A percentile compares a stretch with the other conserved stretches of the same genome.
phyloP scores from a whole-genome alignment of 2,113 vertebrate species.

The Buteo buteo region DNA sequence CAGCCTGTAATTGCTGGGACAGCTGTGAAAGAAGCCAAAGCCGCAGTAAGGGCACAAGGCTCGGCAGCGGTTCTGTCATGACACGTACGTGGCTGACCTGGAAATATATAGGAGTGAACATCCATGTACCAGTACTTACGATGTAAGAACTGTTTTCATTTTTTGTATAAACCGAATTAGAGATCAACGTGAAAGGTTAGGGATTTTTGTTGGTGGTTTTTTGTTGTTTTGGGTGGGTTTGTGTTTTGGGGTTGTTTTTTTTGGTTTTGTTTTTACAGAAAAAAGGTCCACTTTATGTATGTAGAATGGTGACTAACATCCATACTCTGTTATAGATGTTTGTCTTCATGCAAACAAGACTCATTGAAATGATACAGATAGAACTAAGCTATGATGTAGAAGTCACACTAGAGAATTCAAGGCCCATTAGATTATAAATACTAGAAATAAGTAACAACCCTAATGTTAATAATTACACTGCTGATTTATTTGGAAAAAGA shows the following conservation, averaged over 20 bases:
- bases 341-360: background rate
- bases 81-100: background rate
- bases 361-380: background rate
- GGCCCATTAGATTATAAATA: background rate
- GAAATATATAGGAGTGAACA: background rate
- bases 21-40: background rate
- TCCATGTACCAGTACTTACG: background rate
- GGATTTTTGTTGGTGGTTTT: accelerated
- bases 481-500: background rate
- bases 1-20: background rate
- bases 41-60: background rate
- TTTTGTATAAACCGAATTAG: background rate
- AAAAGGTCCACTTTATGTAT: background rate
- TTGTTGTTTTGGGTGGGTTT: background rate
- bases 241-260: accelerated
- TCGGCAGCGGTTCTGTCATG: background rate
- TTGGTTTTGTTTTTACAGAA: background rate
- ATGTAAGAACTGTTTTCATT: background rate
- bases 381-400: background rate
- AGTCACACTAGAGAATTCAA: background rate
- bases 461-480: background rate
- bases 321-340: background rate
- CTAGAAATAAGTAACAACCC: background rate
- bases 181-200: background rate
- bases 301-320: background rate